phyloP scores from a whole-genome alignment of 2,113 vertebrate species.

The Bufo bufo region DNA sequence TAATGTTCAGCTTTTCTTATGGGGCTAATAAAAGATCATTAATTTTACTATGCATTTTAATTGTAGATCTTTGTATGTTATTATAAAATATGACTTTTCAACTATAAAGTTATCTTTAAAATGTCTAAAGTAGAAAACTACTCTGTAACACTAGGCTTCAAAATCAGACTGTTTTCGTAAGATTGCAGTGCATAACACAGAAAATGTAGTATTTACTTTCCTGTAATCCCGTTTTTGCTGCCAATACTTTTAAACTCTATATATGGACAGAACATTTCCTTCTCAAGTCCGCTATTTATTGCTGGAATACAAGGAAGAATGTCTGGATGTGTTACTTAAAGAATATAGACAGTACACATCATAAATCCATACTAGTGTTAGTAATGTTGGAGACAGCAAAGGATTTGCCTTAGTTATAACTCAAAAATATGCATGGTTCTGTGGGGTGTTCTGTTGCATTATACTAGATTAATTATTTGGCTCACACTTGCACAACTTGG shows the following conservation, averaged over 20 bases:
- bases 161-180: neutral
- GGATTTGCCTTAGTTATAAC: neutral
- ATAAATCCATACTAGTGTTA: neutral
- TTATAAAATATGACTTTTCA: too few relatives aligned
- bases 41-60: neutral
- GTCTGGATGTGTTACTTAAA: slow-evolving; percentile 1
- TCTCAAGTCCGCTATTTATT: neutral
- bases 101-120: neutral
- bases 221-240: neutral
- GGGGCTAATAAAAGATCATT: neutral
- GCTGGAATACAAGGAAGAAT: neutral
- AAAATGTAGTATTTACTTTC: neutral
- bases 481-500: neutral
- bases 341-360: neutral
- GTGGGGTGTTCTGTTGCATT: neutral
- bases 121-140: neutral
- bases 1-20: neutral
- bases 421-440: neutral
- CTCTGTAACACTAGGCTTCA: neutral
- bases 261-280: neutral
- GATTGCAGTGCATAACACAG: too few relatives aligned
- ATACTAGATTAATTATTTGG: neutral
- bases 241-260: neutral
- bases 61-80: neutral
- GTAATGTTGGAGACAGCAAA: neutral